phyloP scores from a whole-genome alignment of 1,140 invertebrate genomes.

The Saxidomus purpurata region DNA sequence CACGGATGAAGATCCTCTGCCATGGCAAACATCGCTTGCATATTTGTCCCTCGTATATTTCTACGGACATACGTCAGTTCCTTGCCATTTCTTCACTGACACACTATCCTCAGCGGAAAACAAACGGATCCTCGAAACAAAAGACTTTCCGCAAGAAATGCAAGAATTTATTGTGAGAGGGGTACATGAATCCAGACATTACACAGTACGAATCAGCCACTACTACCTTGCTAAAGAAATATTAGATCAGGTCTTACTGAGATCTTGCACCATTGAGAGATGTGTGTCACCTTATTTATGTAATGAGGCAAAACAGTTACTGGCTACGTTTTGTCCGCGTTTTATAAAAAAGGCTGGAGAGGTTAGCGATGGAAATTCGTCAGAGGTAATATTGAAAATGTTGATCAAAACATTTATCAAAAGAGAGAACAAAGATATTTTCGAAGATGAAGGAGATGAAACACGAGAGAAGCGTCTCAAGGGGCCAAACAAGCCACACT shows the following conservation, averaged over 20 bases:
- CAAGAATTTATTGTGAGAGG: conserved; percentile 69
- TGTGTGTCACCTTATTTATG: conserved; percentile 20
- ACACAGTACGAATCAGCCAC: conserved; percentile 72
- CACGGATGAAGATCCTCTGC: neutral
- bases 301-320: conserved; percentile 37
- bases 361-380: neutral
- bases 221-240: conserved; percentile 77
- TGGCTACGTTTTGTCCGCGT: conserved; percentile 41
- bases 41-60: conserved; percentile 73
- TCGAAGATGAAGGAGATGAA: conserved; percentile 37
- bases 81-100: conserved; percentile 70
- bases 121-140: conserved; percentile 32
- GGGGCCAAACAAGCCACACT: conserved; percentile 45
- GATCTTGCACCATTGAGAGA: neutral
- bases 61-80: conserved; percentile 73
- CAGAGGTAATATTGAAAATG: conserved; percentile 42
- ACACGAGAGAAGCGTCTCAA: neutral
- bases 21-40: conserved; percentile 63
- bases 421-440: conserved; percentile 58
- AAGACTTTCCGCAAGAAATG: conserved; percentile 68
- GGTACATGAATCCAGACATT: conserved; percentile 48
- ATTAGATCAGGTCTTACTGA: conserved; percentile 66
- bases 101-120: conserved; percentile 26
- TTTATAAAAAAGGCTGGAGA: conserved; percentile 67
- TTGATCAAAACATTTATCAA: conserved; percentile 71